Conservation (phyloP, 2,113 vertebrate genomes). For the Oceanites oceanicus region DNA sequence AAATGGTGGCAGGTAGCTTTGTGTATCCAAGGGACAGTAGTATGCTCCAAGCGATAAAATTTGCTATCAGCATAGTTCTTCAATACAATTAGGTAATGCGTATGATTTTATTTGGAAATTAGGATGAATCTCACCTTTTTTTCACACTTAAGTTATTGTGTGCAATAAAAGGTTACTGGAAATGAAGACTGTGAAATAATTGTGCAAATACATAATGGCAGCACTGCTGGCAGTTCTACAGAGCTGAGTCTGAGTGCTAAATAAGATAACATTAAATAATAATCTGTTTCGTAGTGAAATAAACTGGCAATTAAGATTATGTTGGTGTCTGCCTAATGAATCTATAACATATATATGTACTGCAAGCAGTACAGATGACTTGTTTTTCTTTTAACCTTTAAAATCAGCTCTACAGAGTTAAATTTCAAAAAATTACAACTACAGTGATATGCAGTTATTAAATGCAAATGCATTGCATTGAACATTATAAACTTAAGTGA, state of each 20-base stretch:
- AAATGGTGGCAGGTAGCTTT: background rate
- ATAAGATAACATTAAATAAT: constrained; percentile 42
- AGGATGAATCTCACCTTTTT: constrained; percentile 29
- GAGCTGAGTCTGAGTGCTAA: constrained; percentile 15
- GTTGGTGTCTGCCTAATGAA: background rate
- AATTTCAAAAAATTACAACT: background rate
- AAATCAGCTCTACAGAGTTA: background rate
- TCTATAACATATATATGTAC: too few relatives aligned
- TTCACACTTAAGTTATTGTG: constrained; percentile 39
- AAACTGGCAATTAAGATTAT: background rate
- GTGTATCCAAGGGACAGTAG: constrained; percentile 60
- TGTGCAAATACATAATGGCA: constrained; percentile 32
- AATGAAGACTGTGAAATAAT: background rate
- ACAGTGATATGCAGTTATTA: background rate
- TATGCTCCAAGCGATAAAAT: constrained; percentile 70
- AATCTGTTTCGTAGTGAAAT: constrained; percentile 20
- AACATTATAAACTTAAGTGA: background rate
- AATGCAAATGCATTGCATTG: background rate
- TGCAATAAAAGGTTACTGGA: constrained; percentile 31
- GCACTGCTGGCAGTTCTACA: background rate
- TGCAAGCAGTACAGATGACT: background rate
- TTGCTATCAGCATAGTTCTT: constrained; percentile 46
- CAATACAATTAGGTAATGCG: constrained; percentile 34
- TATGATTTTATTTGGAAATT: constrained; percentile 58
- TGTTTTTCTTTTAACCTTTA: background rate